Conservation (phyloP, 2,797 vertebrate species). For the Balearica regulorum region DNA sequence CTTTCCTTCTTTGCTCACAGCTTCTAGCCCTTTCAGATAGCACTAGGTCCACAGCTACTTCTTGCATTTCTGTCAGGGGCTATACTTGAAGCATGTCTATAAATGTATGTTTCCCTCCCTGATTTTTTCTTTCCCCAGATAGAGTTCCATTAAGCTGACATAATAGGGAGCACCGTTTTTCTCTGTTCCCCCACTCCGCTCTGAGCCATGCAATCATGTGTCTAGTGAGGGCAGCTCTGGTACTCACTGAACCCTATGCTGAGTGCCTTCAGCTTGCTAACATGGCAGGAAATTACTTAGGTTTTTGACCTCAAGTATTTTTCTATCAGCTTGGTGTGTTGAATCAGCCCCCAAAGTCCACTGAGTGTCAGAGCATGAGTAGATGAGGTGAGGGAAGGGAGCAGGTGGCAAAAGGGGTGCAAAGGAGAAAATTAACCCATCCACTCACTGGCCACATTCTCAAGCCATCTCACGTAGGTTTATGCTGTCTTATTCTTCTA, state of each 20-base stretch:
- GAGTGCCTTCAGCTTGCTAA: background rate
- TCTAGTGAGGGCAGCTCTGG: background rate
- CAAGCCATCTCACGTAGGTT: background rate
- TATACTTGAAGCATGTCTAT: background rate
- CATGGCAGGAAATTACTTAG: background rate
- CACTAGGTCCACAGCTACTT: background rate
- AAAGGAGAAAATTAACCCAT: background rate
- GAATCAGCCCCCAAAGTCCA: background rate
- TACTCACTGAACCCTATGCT: background rate
- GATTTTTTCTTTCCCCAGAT: background rate
- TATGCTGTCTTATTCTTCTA: background rate
- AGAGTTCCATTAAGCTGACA: background rate
- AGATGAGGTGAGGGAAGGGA: background rate
- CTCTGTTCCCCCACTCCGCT: background rate
- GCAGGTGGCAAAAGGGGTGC: background rate
- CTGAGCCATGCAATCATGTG: background rate
- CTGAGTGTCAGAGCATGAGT: background rate
- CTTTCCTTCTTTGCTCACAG: background rate
- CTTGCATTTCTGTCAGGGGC: background rate
- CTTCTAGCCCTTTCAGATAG: background rate
- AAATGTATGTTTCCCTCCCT: background rate
- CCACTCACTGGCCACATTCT: background rate
- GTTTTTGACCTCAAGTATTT: background rate
- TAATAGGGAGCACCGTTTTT: background rate
- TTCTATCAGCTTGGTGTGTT: background rate